Base-by-base conservation (phyloP, 1,140 invertebrate genomes). In the Drosophila azteca region DNA sequence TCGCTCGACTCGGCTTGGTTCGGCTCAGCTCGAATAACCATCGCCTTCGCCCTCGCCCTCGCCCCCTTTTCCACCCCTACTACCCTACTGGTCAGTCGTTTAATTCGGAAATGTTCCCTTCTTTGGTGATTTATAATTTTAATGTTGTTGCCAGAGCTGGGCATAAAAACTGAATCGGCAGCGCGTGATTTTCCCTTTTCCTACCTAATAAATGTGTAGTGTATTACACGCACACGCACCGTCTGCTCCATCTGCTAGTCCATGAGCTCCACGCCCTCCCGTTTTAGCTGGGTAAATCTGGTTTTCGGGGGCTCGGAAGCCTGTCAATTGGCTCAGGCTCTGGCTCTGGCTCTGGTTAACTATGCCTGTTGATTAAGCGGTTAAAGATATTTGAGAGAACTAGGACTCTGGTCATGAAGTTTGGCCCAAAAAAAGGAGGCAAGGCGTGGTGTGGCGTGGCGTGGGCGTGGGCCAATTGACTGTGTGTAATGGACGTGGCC, bases 41-140 rank as follows among this genome's bases (percentile, higher is more conserved):
- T 20, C 17, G 13, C 22, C 17, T 20, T 20, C 1, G 17, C 17
- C 17, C 17, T 20, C 17, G 11, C 15, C 35, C 31, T 51, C 11
- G 13, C 11, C 26, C 35, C 8, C 3, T 2, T 52, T 11, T n/a
- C 29, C 8, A 8, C 29, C 49, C 13, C 6, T 20, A 20, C 17
- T 20, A 1, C 17, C 5, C 54, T 24, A 29, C 31, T 29, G 15
- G 15, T 54, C 26, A 53, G 46, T 22, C n/a, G 31, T 50, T 35
- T 41, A 53, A 67, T 66, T 46, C 43, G 59, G 26, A n/a, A 35
- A 17, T 45, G 63, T 53, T 20, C 54, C 50, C 60, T 63, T 72
- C 60, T 60, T 26, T 55, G 69, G 63, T 82, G 79, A 88, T 88
- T 78, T 71, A 73, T 67, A 71, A 82, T 82, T 81, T 77, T 63